Base-by-base conservation (phyloP, 2,888 invertebrate species). In the Acrocyrtus sp. region DNA sequence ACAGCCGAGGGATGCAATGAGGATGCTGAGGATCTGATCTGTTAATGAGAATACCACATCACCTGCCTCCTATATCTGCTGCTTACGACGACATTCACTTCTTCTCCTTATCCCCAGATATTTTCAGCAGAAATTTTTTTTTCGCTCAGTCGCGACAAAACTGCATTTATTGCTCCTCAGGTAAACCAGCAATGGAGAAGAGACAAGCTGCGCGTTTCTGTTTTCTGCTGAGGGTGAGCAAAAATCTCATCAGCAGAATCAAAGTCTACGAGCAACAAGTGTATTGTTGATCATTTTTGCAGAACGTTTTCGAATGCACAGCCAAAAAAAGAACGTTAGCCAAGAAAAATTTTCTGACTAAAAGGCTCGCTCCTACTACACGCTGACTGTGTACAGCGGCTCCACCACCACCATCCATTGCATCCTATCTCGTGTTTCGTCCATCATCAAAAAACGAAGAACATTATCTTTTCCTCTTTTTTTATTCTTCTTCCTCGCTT, bases 401-500 rank as follows among this genome's bases (percentile, higher is more conserved):
- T 34, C 34, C 34, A 34, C 34, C 34, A 34, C 12, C 34, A 34
- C 34, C 5, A 34, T 34, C 34, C 34, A 34, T 8, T n/a, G n/a
- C n/a, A n/a, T n/a, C n/a, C n/a, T n/a, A n/a, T n/a, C n/a, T n/a
- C n/a, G n/a, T n/a, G n/a, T n/a, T n/a, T n/a, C n/a, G n/a, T n/a
- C n/a, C n/a, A n/a, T n/a, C n/a, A 17, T 51, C 27, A 5, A 53
- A 39, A 26, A 62, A 39, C 48, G 29, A 39, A 22, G 39, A 61
- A 50, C 61, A n/a, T 68, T 51, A 21, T 50, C 39, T 21, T 39
- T 45, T 43, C 51, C 54, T 45, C 43, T 43, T 43, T 63, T 34
- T 65, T 51, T 61, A 24, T 29, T 41, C 39, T 50, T 66, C 34
- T 29, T 54, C 29, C 19, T 48, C 58, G 47, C 67, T 67, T 67